A percentile compares a stretch with the other conserved stretches of the same genome.
Evolutionary conservation across 2,113 vertebrate genomes (phyloP).

Genomic region (Suncus etruscus): DNA sequence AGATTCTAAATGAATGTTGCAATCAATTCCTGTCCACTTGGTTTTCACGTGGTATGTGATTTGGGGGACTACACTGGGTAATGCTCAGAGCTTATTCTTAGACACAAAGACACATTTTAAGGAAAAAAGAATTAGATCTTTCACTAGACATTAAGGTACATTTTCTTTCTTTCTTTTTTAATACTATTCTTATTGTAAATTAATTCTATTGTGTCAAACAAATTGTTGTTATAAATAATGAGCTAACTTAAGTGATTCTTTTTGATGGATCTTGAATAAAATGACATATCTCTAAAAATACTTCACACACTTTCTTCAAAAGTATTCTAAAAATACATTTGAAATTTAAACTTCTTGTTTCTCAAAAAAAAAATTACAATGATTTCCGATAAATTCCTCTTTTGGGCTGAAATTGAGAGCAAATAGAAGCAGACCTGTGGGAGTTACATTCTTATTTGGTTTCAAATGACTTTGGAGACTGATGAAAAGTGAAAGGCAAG

Average conservation of each 20-base stretch:
- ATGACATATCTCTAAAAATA: neutral
- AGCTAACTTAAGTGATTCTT: neutral
- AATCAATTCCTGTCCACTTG: neutral
- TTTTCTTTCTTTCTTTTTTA: neutral
- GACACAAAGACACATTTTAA: neutral
- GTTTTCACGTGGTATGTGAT: neutral
- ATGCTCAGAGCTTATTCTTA: neutral
- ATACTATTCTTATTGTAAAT: neutral
- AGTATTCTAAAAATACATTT: slow-evolving; percentile 43
- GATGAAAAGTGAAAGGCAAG: slow-evolving; percentile 45
- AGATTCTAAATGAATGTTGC: neutral
- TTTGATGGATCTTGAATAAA: slow-evolving; percentile 44
- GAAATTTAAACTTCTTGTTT: slow-evolving; percentile 69
- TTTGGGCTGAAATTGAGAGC: slow-evolving; percentile 64
- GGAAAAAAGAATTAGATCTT: neutral
- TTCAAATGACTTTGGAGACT: slow-evolving; percentile 32
- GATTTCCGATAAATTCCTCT: slow-evolving; percentile 67
- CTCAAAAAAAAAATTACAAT: slow-evolving; percentile 63
- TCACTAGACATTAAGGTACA: neutral
- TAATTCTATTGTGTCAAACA: neutral
- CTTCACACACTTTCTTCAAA: no score
- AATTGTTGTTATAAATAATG: neutral
- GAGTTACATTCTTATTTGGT: neutral
- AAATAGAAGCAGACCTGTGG: slow-evolving; percentile 52
- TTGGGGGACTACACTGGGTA: neutral